Base-by-base conservation (phyloP, 2,888 invertebrate genomes). In the Ptychoptera contaminata region DNA sequence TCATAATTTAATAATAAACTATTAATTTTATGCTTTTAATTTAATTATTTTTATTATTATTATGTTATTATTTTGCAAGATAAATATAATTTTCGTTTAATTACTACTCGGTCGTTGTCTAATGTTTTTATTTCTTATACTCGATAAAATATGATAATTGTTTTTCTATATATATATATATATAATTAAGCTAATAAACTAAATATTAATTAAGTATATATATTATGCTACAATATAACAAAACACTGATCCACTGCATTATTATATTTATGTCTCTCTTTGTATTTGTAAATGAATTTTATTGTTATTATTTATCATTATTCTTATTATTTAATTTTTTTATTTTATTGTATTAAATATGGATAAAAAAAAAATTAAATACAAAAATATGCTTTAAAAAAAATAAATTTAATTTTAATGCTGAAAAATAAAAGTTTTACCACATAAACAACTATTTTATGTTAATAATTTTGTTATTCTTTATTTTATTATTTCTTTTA, bases 181-280 rank as follows among this genome's bases (percentile, higher is more conserved):
- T 32, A 32, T 9, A 32, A 32, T 3, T 9, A 32, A 11, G 9
- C n/a, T 32, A 7, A 32, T n/a, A 7, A 32, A 7, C 8, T 32
- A 47, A 32, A 32, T 11, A 32, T 11, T n/a, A 32, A 32, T 40
- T 32, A 15, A 40, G 15, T 40, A 40, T 40, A 39, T 42, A 41
- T 42, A 48, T 49, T 47, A 49, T 52, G 55, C 54, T 54, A 54
- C 54, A 53, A 50, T 48, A 30, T 37, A 52, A 55, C 52, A 52
- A 52, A 54, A 55, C 55, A 55, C 55, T 55, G 55, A 54, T 55
- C 55, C 55, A 55, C 54, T 54, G 55, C 55, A 55, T 54, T 51
- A 34, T n/a, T n/a, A 34, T 34, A 4, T 32, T 7, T 23, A 23
- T 23, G 23, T 23, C 23, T 23, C 3, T 23, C 23, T 23, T 23